Conservation (phyloP, 1,140 invertebrate genomes). For the Hycleus cichorii region DNA sequence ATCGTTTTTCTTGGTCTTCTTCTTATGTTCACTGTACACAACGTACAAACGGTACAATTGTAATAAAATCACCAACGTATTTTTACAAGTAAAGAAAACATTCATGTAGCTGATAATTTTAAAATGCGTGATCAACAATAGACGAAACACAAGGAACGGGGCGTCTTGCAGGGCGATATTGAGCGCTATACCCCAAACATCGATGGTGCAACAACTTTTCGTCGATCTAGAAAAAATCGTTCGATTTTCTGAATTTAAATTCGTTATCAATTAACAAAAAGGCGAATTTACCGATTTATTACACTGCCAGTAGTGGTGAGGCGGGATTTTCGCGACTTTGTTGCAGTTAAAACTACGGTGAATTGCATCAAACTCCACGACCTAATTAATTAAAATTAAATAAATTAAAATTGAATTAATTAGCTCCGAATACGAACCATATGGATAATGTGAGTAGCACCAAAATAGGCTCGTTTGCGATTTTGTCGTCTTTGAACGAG, state of each 20-base stretch:
- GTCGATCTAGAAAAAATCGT: constrained; percentile 42
- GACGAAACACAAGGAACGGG: constrained; percentile 73
- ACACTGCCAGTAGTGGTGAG: constrained; percentile 48
- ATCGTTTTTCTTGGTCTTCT: constrained; percentile 41
- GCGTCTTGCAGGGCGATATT: constrained; percentile 76
- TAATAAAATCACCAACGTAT: constrained; percentile 76
- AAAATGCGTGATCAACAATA: constrained; percentile 78
- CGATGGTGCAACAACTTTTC: constrained; percentile 65
- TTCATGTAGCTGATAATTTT: constrained; percentile 88
- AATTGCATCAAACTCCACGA: constrained; percentile 87
- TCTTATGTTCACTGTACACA: constrained; percentile 60
- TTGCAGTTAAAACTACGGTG: constrained; percentile 81
- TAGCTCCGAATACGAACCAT: constrained; percentile 45
- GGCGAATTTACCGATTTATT: constrained; percentile 39
- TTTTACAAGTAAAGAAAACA: constrained; percentile 88
- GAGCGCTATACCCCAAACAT: constrained; percentile 74
- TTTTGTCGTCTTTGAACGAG: constrained; percentile 82
- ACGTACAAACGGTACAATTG: constrained; percentile 80
- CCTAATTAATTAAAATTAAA: constrained; percentile 25
- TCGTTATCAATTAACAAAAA: no score
- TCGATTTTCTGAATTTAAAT: neutral
- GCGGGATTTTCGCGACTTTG: constrained; percentile 67
- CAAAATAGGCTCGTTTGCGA: constrained; percentile 63
- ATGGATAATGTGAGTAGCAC: constrained; percentile 72
- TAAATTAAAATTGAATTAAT: neutral